Evolutionary conservation across 1,140 invertebrate genomes (phyloP).

Genomic region (Stenopsyche tienmushanensis): DNA sequence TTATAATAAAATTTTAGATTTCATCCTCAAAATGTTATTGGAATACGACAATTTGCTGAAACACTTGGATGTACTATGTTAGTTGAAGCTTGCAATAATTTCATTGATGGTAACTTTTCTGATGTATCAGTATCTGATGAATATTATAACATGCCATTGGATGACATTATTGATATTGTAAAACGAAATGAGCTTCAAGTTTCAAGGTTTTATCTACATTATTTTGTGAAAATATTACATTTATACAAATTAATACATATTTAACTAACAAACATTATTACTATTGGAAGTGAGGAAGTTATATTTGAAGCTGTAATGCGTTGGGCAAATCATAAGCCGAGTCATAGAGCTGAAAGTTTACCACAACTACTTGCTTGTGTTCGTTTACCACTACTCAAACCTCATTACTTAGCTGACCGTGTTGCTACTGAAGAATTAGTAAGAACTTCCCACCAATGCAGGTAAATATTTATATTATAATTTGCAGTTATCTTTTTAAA

Average conservation of each 20-base stretch:
- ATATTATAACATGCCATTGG: slow-evolving; percentile 66
- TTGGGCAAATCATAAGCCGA: slow-evolving; percentile 75
- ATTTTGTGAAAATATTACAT: slow-evolving; percentile 2
- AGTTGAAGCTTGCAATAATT: slow-evolving; percentile 76
- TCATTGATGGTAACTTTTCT: slow-evolving; percentile 81
- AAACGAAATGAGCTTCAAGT: slow-evolving; percentile 80
- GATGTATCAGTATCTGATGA: slow-evolving; percentile 78
- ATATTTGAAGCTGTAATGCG: slow-evolving; percentile 83
- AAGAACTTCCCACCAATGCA: slow-evolving; percentile 71
- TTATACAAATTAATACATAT: background rate
- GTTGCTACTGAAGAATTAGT: slow-evolving; percentile 84
- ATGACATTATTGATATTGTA: slow-evolving; percentile 73
- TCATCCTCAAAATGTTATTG: slow-evolving; percentile 82
- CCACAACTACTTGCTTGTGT: slow-evolving; percentile 75
- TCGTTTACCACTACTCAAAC: slow-evolving; percentile 77
- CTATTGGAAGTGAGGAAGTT: slow-evolving; percentile 58
- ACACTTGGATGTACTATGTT: slow-evolving; percentile 73
- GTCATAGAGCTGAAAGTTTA: slow-evolving; percentile 60
- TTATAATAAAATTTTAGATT: slow-evolving; percentile 57
- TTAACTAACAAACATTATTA: too few species aligned
- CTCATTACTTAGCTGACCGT: slow-evolving; percentile 79
- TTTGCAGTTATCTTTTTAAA: slow-evolving; percentile 1
- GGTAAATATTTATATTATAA: slow-evolving; percentile 50
- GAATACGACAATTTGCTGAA: slow-evolving; percentile 81
- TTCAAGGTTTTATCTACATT: slow-evolving; percentile 51